A percentile compares a stretch with the other conserved stretches of the same genome.
These are phyloP conservation scores for Phaethon lepturus DNA, from an alignment of 2,113 vertebrate genomes.

Conservation along the genomic window DNA sequence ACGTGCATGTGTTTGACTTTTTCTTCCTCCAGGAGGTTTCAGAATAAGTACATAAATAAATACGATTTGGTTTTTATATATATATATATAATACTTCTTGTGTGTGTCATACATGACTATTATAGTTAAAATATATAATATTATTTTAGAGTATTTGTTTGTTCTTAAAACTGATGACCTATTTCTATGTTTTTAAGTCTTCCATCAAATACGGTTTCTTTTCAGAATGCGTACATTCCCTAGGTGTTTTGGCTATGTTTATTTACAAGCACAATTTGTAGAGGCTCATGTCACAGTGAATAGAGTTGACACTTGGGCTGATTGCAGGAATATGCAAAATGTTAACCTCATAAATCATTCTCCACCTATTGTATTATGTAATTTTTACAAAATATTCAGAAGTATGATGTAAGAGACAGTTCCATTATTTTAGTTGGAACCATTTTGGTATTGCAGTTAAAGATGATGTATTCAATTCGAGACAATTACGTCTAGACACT, in stretches of 20 bases:
- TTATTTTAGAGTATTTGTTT: background rate
- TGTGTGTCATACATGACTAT: background rate
- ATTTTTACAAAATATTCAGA: background rate
- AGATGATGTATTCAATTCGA: background rate
- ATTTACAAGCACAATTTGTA: background rate
- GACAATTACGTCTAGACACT: background rate
- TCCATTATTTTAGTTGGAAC: background rate
- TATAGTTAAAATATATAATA: background rate
- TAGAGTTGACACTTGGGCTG: background rate
- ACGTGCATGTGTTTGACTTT: background rate
- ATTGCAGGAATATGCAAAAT: background rate
- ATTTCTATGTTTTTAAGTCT: background rate
- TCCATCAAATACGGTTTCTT: background rate
- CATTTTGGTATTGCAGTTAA: conserved; percentile 10
- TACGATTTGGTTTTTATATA: background rate
- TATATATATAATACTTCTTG: background rate
- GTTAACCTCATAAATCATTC: conserved; percentile 19
- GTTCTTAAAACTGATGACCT: background rate
- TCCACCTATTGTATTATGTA: background rate
- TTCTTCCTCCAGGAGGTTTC: background rate
- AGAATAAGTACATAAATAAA: background rate
- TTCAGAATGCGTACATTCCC: background rate
- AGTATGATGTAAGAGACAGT: background rate
- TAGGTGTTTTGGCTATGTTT: background rate
- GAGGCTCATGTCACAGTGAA: background rate